Percentiles rank a stretch among this genome's conserved stretches.
Conservation (phyloP, 2,888 invertebrate genomes). For the Drosophila meridionalis region DNA sequence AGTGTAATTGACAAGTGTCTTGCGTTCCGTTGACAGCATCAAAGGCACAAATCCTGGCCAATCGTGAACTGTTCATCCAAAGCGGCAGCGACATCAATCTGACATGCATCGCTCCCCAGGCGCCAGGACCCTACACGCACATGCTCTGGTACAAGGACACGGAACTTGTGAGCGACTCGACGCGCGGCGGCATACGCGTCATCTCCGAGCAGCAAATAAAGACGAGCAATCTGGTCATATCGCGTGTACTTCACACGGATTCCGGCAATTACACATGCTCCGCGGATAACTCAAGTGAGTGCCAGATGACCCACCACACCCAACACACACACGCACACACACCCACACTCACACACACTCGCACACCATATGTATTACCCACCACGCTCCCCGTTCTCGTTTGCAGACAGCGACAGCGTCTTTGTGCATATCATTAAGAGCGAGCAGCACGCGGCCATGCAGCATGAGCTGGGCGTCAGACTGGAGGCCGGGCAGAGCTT, state of each 20-base stretch:
- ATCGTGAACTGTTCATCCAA: conserved; percentile 93
- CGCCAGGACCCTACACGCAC: conserved; percentile 88
- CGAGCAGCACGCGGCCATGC: conserved; percentile 89
- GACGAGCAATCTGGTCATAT: conserved; percentile 93
- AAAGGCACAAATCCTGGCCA: conserved; percentile 94
- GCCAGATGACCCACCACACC: conserved; percentile 11
- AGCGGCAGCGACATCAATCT: conserved; percentile 96
- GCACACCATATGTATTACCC: conserved; percentile 51
- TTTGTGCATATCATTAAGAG: conserved; percentile 94
- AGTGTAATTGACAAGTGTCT: conserved; percentile 43
- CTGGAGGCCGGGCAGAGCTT: conserved; percentile 77
- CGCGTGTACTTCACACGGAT: conserved; percentile 87
- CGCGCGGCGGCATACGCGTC: conserved; percentile 93
- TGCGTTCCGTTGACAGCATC: conserved; percentile 88
- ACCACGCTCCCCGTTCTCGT: conserved; percentile 2
- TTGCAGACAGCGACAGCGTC: conserved; percentile 91
- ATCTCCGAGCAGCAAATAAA: conserved; percentile 94
- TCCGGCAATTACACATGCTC: conserved; percentile 95
- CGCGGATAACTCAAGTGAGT: conserved; percentile 91
- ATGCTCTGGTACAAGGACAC: conserved; percentile 95
- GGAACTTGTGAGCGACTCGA: conserved; percentile 93
- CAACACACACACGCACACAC: not conserved
- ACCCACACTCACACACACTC: not conserved
- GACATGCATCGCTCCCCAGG: conserved; percentile 93
- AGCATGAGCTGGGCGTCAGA: conserved; percentile 84